Evolutionary conservation across 2,888 invertebrate genomes (phyloP).

Genomic region (Athripsodes cinereus): DNA sequence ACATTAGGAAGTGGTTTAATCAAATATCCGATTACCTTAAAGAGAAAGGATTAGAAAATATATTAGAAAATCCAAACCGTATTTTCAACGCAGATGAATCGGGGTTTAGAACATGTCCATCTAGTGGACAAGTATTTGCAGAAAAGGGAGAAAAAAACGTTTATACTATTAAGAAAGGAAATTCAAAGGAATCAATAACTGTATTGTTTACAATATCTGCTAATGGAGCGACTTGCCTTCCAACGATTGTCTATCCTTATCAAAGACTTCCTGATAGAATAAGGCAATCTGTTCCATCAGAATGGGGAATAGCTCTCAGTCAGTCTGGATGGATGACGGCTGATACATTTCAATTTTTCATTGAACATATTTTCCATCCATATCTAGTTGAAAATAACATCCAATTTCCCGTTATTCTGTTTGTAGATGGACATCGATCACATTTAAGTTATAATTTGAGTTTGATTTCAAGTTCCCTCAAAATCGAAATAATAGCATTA

Average conservation of each 20-base stretch:
- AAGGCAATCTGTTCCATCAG: not conserved
- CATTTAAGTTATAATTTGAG: not conserved
- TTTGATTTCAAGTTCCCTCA: no score
- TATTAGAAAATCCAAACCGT: no score
- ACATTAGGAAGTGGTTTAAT: no score
- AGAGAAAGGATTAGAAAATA: no score
- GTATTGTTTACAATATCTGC: constrained; percentile 7
- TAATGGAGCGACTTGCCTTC: not conserved
- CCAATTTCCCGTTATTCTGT: not conserved
- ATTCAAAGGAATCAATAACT: constrained; percentile 1
- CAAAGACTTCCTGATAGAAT: constrained; percentile 4
- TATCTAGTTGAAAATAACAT: not conserved
- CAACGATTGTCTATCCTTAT: not conserved
- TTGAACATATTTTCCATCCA: not conserved
- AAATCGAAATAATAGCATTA: no score
- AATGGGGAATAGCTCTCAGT: not conserved
- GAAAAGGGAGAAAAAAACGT: constrained; percentile 4
- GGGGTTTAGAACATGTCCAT: no score
- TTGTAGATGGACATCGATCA: not conserved
- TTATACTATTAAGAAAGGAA: not conserved
- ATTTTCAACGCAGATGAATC: no score
- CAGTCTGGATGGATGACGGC: not conserved
- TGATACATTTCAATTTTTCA: not conserved
- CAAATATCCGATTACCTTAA: no score
- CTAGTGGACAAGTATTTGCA: not conserved